These are phyloP conservation scores for Pholis gunnellus DNA, from an alignment of 2,113 vertebrate genomes.

Conservation along the genomic window DNA sequence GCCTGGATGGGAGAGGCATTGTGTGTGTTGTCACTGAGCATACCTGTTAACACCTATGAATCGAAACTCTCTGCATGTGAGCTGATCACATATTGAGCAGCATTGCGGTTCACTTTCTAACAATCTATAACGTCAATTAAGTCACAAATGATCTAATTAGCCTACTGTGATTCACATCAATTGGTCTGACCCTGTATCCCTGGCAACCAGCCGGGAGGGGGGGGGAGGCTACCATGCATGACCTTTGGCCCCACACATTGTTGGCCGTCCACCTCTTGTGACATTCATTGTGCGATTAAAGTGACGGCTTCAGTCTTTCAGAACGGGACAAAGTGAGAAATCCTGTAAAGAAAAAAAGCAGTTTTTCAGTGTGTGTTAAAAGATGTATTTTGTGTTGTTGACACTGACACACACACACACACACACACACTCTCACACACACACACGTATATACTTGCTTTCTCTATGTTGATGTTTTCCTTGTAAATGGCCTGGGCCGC, in stretches of 20 bases:
- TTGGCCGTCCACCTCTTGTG: conserved; percentile 28
- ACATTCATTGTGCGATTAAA: conserved; percentile 30
- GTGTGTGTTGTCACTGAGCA: conserved; percentile 55
- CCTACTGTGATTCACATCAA: conserved; percentile 68
- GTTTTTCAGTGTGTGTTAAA: conserved; percentile 43
- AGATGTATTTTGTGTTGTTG: conserved; percentile 45
- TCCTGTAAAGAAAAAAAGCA: conserved; percentile 47
- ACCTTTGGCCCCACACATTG: conserved; percentile 42
- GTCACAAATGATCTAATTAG: conserved; percentile 79
- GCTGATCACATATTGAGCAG: conserved; percentile 62
- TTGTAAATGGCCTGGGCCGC: conserved; percentile 72
- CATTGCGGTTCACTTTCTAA: conserved; percentile 56
- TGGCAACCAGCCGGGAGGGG: conserved; percentile 45
- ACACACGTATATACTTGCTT: conserved; percentile 13
- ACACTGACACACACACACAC: conserved; percentile 25
- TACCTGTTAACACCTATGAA: conserved; percentile 32
- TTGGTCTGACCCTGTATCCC: conserved; percentile 60
- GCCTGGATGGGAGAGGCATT: conserved; percentile 29
- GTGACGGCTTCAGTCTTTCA: conserved; percentile 18
- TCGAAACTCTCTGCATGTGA: neutral
- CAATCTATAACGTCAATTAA: conserved; percentile 77
- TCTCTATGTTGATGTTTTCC: conserved; percentile 72
- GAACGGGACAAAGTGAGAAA: conserved; percentile 60
- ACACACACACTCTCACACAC: conserved; percentile 6
- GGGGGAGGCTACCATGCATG: conserved; percentile 33